Evolutionary conservation across 2,797 vertebrate species (phyloP).

Genomic region (Cossypha polioptera): DNA sequence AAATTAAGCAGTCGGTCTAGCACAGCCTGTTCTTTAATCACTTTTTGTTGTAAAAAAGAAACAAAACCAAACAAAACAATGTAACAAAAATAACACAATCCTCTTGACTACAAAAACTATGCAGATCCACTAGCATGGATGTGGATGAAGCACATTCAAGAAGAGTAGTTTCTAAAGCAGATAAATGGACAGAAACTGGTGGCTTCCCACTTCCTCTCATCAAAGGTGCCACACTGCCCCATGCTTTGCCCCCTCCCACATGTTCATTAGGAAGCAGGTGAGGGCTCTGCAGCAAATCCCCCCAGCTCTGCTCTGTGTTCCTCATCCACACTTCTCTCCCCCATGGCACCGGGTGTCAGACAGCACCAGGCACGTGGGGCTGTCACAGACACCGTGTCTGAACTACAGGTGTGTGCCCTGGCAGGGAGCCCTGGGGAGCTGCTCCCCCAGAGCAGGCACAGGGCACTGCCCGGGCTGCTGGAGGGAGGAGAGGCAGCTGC

Average conservation of each 20-base stretch:
- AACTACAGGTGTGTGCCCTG: background rate
- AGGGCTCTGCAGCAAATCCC: background rate
- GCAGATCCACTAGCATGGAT: background rate
- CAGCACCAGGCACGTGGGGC: background rate
- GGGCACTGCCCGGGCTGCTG: accelerated
- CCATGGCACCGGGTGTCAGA: too few species aligned
- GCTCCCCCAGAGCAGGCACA: background rate
- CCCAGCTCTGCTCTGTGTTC: background rate
- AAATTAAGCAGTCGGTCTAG: background rate
- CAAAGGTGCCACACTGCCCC: accelerated
- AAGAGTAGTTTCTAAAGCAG: background rate
- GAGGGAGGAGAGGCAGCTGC: background rate
- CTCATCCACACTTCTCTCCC: background rate
- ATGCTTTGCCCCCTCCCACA: background rate
- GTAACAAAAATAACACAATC: background rate
- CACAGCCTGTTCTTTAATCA: background rate
- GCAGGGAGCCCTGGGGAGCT: background rate
- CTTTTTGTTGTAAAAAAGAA: background rate
- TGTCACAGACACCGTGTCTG: accelerated
- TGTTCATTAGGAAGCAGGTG: accelerated
- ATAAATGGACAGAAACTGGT: background rate
- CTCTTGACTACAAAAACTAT: background rate
- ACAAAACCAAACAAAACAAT: background rate
- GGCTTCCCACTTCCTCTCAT: background rate
- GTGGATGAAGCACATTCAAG: background rate